These are phyloP conservation scores for Calcarius lapponicus DNA, from an alignment of 2,797 vertebrate genomes.

Conservation along the genomic window DNA sequence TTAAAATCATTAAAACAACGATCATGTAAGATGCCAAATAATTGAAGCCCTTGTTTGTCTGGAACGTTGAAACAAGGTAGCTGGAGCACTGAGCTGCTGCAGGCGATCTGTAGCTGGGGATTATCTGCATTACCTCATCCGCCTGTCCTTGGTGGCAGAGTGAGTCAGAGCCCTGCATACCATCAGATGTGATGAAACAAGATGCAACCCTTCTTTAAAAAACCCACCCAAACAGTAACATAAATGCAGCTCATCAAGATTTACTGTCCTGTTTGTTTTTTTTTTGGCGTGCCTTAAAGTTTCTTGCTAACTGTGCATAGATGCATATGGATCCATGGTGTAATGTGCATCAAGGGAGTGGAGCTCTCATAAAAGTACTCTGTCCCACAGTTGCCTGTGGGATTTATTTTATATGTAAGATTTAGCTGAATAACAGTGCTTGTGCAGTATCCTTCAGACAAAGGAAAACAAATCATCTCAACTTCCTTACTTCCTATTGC, in stretches of 20 bases:
- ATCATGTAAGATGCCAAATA: not conserved
- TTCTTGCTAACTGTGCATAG: not conserved
- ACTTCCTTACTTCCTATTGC: not conserved
- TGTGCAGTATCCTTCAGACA: not conserved
- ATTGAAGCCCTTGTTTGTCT: not conserved
- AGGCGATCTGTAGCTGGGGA: slow-evolving; percentile 43
- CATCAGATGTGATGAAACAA: slow-evolving; percentile 57
- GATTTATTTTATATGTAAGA: not conserved
- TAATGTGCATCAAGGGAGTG: not conserved
- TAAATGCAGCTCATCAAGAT: not conserved
- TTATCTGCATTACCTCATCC: slow-evolving; percentile 81
- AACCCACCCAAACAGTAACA: not conserved
- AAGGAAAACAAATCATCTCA: not conserved
- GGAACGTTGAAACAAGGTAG: not conserved
- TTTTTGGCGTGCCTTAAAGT: not conserved
- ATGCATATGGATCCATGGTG: not conserved
- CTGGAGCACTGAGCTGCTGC: not conserved
- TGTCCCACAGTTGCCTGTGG: not conserved
- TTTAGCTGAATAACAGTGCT: not conserved
- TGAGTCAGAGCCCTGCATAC: slow-evolving; percentile 63
- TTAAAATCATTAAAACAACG: not conserved
- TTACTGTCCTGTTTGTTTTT: not conserved
- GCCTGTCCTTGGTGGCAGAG: slow-evolving; percentile 5
- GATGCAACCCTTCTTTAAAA: slow-evolving; percentile 24
- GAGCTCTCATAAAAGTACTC: not conserved